phyloP scores from a whole-genome alignment of 2,888 invertebrate genomes.

The Athalia cordata region DNA sequence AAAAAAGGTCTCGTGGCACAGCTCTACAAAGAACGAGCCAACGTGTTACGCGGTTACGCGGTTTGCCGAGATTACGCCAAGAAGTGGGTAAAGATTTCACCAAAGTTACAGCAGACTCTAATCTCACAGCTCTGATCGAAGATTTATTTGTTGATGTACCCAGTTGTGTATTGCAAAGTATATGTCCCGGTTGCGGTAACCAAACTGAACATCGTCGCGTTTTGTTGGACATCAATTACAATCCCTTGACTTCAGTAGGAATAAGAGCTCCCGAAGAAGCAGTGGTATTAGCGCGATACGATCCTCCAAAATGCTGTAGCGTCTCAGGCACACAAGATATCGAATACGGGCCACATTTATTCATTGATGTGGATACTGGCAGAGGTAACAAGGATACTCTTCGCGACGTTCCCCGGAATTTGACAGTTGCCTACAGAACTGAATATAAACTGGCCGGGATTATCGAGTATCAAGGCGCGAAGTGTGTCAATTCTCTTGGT shows the following conservation, averaged over 20 bases:
- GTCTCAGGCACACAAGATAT: constrained; percentile 16
- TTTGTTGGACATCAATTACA: constrained; percentile 23
- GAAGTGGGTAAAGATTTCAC: neutral
- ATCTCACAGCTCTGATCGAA: constrained; percentile 23
- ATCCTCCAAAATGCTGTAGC: constrained; percentile 12
- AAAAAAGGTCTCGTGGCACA: constrained; percentile 11
- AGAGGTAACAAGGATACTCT: constrained; percentile 14
- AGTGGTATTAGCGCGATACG: constrained; percentile 9
- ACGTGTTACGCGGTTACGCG: neutral
- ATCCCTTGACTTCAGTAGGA: constrained; percentile 21
- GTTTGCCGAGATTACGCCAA: constrained; percentile 11
- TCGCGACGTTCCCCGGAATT: constrained; percentile 1
- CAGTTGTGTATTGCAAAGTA: constrained; percentile 20
- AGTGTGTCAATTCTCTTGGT: constrained; percentile 12
- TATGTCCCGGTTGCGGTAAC: neutral
- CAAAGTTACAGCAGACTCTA: neutral
- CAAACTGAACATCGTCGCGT: constrained; percentile 12
- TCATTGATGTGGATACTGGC: constrained; percentile 26
- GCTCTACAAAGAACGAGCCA: constrained; percentile 17
- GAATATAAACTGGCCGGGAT: constrained; percentile 17
- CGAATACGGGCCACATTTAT: constrained; percentile 23
- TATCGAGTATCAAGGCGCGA: constrained; percentile 18
- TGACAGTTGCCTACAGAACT: constrained; percentile 12
- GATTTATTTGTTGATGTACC: constrained; percentile 16
- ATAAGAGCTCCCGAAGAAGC: constrained; percentile 21